A percentile compares a stretch with the other conserved stretches of the same genome.
phyloP scores from a whole-genome alignment of 2,888 invertebrate genomes.

The Eupithecia insigniata region DNA sequence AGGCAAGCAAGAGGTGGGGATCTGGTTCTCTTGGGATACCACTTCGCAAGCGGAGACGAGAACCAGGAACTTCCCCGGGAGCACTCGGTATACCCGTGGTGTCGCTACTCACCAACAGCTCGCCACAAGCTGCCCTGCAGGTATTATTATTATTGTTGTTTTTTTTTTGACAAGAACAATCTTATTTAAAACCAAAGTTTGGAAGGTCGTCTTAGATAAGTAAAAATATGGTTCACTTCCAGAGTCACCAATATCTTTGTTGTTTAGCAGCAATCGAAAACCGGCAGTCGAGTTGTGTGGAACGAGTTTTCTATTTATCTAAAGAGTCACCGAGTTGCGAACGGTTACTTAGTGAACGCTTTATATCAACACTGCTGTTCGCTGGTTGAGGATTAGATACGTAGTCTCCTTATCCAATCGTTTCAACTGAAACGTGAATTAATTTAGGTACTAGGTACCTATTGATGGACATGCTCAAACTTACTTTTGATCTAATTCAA shows the following conservation, averaged over 20 bases:
- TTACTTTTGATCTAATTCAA: neutral
- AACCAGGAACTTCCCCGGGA: no score
- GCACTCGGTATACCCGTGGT: no score
- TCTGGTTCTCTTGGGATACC: no score
- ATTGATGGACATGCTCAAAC: neutral
- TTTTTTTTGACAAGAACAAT: no score
- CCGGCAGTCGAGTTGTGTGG: constrained; percentile 44
- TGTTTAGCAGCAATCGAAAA: constrained; percentile 56
- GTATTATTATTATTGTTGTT: no score
- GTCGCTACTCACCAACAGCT: no score
- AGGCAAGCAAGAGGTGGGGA: no score
- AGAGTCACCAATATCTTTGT: constrained; percentile 49
- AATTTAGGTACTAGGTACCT: neutral
- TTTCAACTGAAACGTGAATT: neutral
- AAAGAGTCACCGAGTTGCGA: constrained; percentile 57
- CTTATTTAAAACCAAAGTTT: no score
- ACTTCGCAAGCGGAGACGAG: no score
- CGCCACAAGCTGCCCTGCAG: no score
- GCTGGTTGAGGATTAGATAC: constrained; percentile 3
- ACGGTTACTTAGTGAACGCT: constrained; percentile 51
- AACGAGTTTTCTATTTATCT: constrained; percentile 66
- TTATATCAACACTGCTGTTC: constrained; percentile 35
- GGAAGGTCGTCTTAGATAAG: neutral
- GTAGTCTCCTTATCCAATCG: constrained; percentile 2
- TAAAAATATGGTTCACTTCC: constrained; percentile 39